Base-by-base conservation (phyloP, 2,113 vertebrate genomes). In the Sinosuthora webbiana region DNA sequence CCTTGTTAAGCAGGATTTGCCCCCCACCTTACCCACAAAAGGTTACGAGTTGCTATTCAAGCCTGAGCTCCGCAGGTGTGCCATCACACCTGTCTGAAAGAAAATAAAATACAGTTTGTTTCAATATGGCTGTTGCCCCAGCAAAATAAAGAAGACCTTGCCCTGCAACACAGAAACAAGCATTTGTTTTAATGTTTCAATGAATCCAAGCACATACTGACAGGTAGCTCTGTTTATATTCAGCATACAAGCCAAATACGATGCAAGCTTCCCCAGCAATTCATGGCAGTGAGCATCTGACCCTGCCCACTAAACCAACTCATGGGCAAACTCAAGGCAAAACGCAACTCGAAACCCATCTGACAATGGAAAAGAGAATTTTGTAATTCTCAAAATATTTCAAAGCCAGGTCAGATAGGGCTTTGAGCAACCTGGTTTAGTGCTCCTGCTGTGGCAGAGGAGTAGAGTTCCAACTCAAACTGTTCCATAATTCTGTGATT, bases 1-100 rank as follows among this genome's bases (percentile, higher is more conserved):
- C 97, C 98, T 98, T 98, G 97, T 98, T 98, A 95, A 97, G 98
- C 98, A 98, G 98, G 97, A 98, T 93, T 92, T 97, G 79, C 78
- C 91, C 93, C 92, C 93, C 94, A 91, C 94, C 91, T 94, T 93
- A 69, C 91, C 89, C 92, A 91, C 95, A 95, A 95, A 93, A 93
- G 95, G 90, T 93, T 96, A 90, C 11, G 6, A 87, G 77, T 60
- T 81, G 80, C 95, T 92, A 83, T 93, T 97, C 90, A 91, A 85
- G 81, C 64, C 88, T 37, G 80, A 95, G 87, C 93, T 97, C 95
- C 3, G 14, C 97, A 98, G 97, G 97, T 98, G 97, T 97, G 97
- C 97, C 95, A 96, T 97, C 97, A 97, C 97, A 97, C 97, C 97
- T 97, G 97, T 95, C 94, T 96, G 90, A 96, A 90, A 95, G 93